A percentile compares a stretch with the other conserved stretches of the same genome.
phyloP scores from a whole-genome alignment of 1,140 invertebrate genomes.

The Conopomorpha cramerella region DNA sequence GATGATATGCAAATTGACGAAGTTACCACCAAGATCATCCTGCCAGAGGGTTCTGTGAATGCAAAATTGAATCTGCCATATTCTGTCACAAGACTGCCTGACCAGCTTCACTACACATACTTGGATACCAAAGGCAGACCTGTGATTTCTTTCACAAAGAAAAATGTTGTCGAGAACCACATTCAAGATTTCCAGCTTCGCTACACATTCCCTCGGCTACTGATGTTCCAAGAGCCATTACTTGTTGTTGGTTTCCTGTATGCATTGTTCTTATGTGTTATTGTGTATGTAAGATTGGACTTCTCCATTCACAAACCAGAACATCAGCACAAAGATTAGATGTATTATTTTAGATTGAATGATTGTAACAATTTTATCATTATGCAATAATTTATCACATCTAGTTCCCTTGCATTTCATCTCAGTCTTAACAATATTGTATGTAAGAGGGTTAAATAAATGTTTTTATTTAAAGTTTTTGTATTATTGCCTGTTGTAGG shows the following conservation, averaged over 20 bases:
- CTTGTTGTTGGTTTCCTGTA: constrained; percentile 88
- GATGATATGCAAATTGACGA: constrained; percentile 97
- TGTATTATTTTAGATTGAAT: constrained; percentile 3
- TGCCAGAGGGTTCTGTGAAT: constrained; percentile 90
- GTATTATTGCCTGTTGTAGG: too few species aligned
- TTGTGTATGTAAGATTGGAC: constrained; percentile 93
- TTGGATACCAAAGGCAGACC: constrained; percentile 92
- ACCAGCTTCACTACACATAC: constrained; percentile 89
- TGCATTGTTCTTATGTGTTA: constrained; percentile 87
- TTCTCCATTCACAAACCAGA: constrained; percentile 81
- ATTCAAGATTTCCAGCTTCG: constrained; percentile 90
- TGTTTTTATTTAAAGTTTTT: constrained; percentile 1
- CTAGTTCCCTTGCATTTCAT: constrained; percentile 12
- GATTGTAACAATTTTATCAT: constrained; percentile 2
- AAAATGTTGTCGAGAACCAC: constrained; percentile 94
- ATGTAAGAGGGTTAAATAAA: constrained; percentile 7
- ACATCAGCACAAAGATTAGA: constrained; percentile 54
- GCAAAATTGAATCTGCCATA: constrained; percentile 86
- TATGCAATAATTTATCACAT: constrained; percentile 7
- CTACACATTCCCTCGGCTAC: constrained; percentile 84
- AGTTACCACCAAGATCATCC: constrained; percentile 86
- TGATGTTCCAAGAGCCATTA: constrained; percentile 92
- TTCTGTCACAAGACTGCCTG: constrained; percentile 71
- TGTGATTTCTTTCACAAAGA: constrained; percentile 84
- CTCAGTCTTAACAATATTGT: too few species aligned